These are phyloP conservation scores for Harpalus rubripes DNA, from an alignment of 2,888 invertebrate species.

Conservation along the genomic window DNA sequence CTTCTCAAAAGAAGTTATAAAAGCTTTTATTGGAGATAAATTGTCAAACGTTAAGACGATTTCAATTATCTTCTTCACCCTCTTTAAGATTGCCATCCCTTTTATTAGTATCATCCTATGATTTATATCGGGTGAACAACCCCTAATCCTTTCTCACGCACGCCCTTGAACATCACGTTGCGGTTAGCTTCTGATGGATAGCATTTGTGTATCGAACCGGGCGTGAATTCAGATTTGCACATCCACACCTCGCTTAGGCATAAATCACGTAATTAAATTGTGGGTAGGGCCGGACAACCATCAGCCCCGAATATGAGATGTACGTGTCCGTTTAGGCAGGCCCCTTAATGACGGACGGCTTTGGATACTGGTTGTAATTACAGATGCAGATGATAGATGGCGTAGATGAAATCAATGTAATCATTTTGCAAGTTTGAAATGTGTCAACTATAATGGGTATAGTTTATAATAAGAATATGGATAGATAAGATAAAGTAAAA, in stretches of 20 bases:
- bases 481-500: neutral
- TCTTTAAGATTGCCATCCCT: neutral
- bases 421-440: neutral
- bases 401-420: neutral
- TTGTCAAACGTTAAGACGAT: neutral
- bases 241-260: conserved; percentile 29
- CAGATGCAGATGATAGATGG: neutral
- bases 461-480: neutral
- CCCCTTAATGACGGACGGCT: conserved; percentile 48
- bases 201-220: conserved; percentile 12
- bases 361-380: conserved; percentile 19
- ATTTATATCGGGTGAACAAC: conserved; percentile 5
- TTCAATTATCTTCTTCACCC: too few species aligned
- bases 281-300: conserved; percentile 32
- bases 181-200: neutral
- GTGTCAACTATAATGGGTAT: neutral
- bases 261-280: conserved; percentile 59
- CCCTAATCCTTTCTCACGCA: conserved; percentile 6
- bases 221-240: neutral
- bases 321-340: neutral
- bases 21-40: too few species aligned
- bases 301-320: conserved; percentile 49
- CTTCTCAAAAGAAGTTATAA: too few species aligned
- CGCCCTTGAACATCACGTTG: conserved; percentile 11
- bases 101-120: neutral